Evolutionary conservation across 2,888 invertebrate genomes (phyloP).

Genomic region (Cyclophora punctaria): DNA sequence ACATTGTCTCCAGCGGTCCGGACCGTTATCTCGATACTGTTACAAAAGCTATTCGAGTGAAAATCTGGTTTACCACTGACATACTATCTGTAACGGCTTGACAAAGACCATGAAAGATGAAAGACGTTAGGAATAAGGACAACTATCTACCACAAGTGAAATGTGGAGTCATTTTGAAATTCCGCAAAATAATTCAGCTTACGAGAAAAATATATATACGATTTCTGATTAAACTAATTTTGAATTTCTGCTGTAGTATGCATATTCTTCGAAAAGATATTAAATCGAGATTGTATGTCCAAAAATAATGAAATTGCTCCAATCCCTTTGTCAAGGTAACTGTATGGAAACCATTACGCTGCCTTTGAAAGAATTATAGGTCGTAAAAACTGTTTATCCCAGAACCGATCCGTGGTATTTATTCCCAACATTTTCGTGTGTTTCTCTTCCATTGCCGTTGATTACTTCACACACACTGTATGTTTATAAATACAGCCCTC

Average conservation of each 20-base stretch:
- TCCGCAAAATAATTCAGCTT: no score
- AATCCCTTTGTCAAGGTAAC: slow-evolving; percentile 11
- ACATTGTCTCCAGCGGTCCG: slow-evolving; percentile 24
- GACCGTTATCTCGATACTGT: slow-evolving; percentile 33
- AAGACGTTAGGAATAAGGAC: no score
- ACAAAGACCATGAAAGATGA: not conserved
- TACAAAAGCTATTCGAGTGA: slow-evolving; percentile 14
- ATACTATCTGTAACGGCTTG: no score
- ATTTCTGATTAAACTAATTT: no score
- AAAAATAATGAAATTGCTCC: no score
- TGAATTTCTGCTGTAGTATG: no score
- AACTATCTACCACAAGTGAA: no score
- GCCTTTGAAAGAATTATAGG: slow-evolving; percentile 15
- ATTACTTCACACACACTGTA: slow-evolving; percentile 38
- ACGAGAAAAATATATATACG: no score
- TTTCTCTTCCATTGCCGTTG: slow-evolving; percentile 30
- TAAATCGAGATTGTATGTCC: no score
- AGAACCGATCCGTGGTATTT: slow-evolving; percentile 19
- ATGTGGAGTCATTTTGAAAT: no score
- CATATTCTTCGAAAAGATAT: no score
- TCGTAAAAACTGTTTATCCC: slow-evolving; percentile 25
- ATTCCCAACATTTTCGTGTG: slow-evolving; percentile 22
- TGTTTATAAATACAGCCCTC: slow-evolving; percentile 51
- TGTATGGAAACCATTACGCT: slow-evolving; percentile 5
- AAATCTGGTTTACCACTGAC: slow-evolving; percentile 12